phyloP scores from a whole-genome alignment of 2,113 vertebrate genomes.

The Cynopterus brachyotis region DNA sequence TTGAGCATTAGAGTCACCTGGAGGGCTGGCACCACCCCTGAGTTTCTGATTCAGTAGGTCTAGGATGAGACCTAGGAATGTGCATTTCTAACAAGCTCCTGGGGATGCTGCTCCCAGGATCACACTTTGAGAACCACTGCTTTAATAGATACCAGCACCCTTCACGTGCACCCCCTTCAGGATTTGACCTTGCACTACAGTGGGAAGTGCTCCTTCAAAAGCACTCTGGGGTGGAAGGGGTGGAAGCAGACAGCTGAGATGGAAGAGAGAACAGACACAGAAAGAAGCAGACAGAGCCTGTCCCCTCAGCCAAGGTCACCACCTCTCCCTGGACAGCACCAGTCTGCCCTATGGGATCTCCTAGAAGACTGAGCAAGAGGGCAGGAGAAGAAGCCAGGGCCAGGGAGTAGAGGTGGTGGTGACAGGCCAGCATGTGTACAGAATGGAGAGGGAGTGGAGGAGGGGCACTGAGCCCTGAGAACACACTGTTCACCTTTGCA shows the following conservation, averaged over 20 bases:
- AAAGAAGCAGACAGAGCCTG: not conserved
- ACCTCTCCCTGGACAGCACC: not conserved
- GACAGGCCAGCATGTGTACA: not conserved
- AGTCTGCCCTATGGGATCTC: not conserved
- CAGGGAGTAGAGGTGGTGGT: not conserved
- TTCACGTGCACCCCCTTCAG: not conserved
- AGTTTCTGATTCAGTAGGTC: not conserved
- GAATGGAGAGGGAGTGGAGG: not conserved
- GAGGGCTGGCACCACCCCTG: no score
- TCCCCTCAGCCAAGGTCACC: not conserved
- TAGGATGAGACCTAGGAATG: not conserved
- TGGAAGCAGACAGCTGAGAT: not conserved
- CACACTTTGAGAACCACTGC: not conserved
- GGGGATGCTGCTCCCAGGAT: not conserved
- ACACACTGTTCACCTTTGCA: conserved; percentile 24
- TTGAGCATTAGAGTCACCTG: not conserved
- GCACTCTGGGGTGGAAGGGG: no score
- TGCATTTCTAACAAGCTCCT: not conserved
- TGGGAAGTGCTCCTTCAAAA: not conserved
- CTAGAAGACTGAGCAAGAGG: not conserved
- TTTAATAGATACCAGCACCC: rapidly evolving
- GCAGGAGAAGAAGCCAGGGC: not conserved
- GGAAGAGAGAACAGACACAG: not conserved
- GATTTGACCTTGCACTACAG: not conserved
- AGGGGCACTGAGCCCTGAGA: not conserved